Evolutionary conservation across 2,113 vertebrate species (phyloP).

Genomic region (Phalacrocorax aristotelis): DNA sequence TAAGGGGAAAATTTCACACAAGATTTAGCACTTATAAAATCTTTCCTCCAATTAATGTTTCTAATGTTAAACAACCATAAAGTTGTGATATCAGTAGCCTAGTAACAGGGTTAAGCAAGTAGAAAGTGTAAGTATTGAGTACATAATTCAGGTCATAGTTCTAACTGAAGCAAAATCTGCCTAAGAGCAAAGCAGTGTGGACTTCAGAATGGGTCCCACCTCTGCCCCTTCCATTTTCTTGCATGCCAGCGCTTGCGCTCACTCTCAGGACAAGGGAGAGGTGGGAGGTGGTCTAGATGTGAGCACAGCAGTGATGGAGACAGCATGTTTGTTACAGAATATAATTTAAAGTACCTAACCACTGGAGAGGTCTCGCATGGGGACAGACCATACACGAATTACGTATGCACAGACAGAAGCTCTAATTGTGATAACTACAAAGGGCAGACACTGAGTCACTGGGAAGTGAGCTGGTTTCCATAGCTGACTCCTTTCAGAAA

Average conservation of each 20-base stretch:
- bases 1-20: neutral
- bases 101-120: neutral
- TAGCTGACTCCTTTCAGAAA: neutral
- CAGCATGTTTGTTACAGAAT: neutral
- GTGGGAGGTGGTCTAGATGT: neutral
- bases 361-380: neutral
- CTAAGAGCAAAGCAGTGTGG: neutral
- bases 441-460: conserved; percentile 19
- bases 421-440: neutral
- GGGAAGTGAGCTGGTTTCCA: conserved; percentile 29
- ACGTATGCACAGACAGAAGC: neutral
- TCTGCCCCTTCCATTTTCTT: neutral
- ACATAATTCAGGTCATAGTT: neutral
- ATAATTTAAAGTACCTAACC: neutral
- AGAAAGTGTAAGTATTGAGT: neutral
- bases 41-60: neutral
- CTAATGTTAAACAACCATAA: neutral
- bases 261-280: neutral
- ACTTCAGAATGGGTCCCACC: neutral
- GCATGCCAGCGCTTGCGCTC: neutral
- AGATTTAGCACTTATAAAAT: neutral
- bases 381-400: neutral
- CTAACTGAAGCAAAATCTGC: neutral
- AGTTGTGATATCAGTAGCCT: neutral
- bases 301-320: neutral